Evolutionary conservation across 35 echinoderm and acorn worm species (phyloP).

Genomic region (Lytechinus pictus): DNA sequence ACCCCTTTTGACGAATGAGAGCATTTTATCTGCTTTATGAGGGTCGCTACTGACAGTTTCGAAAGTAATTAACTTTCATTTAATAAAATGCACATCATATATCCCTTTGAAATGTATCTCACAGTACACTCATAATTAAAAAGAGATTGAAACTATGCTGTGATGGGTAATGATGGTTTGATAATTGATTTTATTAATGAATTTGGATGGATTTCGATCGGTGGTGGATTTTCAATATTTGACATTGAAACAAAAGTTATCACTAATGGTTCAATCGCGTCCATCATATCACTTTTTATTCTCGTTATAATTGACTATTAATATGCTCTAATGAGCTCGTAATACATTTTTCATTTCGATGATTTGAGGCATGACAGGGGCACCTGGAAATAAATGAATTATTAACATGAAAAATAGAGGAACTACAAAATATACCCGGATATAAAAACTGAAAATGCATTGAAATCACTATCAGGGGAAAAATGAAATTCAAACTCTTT

Average conservation of each 20-base stretch:
- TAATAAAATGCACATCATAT: not conserved
- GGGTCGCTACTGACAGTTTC: not conserved
- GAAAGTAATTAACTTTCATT: not conserved
- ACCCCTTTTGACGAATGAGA: not conserved
- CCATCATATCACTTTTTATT: not conserved
- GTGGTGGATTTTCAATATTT: not conserved
- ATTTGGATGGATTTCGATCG: not conserved
- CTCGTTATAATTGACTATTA: not conserved
- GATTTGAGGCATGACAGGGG: not conserved
- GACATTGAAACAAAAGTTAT: not conserved
- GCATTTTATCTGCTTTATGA: not conserved
- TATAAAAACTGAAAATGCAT: not conserved
- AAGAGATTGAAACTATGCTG: not conserved
- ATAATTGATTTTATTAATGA: not conserved
- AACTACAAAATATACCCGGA: not conserved
- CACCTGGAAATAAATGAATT: not conserved
- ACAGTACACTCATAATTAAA: not conserved
- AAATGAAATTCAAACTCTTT: not conserved
- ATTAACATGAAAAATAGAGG: not conserved
- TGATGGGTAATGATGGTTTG: not conserved
- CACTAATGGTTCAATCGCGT: not conserved
- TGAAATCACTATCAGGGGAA: not conserved
- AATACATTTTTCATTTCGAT: not conserved
- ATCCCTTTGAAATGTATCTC: not conserved
- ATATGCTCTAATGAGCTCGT: not conserved